phyloP scores from a whole-genome alignment of 2,888 invertebrate species.

The Protophormia terraenovae region DNA sequence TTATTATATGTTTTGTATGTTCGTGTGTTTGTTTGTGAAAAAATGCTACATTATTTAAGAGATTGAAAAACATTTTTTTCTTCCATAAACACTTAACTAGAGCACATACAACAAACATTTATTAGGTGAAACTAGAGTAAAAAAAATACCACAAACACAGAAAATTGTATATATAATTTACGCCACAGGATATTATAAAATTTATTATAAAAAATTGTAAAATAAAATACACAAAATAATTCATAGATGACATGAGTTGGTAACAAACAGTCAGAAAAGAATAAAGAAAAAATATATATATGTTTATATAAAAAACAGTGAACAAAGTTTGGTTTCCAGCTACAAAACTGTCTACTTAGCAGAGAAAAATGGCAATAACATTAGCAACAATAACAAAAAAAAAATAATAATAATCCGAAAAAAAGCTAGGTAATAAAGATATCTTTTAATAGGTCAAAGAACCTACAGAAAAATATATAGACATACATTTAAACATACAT shows the following conservation, averaged over 20 bases:
- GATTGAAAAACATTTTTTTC: conserved; percentile 57
- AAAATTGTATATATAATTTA: conserved; percentile 26
- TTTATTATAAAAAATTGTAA: conserved; percentile 50
- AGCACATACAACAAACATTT: conserved; percentile 59
- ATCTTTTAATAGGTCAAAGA: conserved; percentile 48
- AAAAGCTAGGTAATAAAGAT: conserved; percentile 2
- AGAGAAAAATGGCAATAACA: background rate
- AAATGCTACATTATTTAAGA: conserved; percentile 46
- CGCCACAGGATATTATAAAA: conserved; percentile 66
- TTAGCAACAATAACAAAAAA: background rate
- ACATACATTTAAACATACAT: background rate
- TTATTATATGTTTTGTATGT: background rate
- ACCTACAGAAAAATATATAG: background rate
- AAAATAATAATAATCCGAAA: background rate
- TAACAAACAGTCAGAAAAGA: background rate
- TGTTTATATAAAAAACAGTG: too few species aligned
- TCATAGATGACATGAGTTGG: conserved; percentile 13
- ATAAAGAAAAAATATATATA: background rate
- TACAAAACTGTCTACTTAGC: conserved; percentile 13
- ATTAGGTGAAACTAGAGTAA: conserved; percentile 53
- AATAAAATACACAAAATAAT: conserved; percentile 21
- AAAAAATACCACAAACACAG: conserved; percentile 4
- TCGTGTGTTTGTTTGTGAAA: background rate
- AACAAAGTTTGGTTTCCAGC: conserved; percentile 28
- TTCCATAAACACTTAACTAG: conserved; percentile 58